Percentiles rank a stretch among this genome's conserved stretches.
These are phyloP conservation scores for human DNA, from an alignment of 2,113 vertebrate genomes.

Conservation along the genomic window DNA sequence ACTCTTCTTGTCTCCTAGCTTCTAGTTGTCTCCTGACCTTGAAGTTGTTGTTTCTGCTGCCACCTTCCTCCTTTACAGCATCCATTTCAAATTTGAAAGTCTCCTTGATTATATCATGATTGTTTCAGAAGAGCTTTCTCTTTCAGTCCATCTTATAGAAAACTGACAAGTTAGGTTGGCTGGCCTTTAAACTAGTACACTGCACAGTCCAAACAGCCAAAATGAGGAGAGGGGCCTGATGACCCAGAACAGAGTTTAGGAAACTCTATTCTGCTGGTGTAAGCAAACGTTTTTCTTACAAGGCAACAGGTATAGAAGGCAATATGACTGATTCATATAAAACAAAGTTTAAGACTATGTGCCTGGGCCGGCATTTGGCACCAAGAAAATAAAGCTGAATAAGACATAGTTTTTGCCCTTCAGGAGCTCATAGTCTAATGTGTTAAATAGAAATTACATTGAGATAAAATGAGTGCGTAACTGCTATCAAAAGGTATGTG, in stretches of 20 bases:
- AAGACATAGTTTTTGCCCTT: neutral
- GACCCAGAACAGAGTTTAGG: neutral
- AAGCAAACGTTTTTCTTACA: neutral
- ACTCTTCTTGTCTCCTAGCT: neutral
- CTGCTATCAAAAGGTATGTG: neutral
- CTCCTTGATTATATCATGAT: neutral
- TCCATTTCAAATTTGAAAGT: neutral
- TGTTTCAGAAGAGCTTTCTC: neutral
- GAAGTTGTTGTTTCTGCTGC: neutral
- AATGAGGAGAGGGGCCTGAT: neutral
- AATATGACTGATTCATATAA: neutral
- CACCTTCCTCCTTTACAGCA: neutral
- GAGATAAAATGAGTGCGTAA: neutral
- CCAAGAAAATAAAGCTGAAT: neutral
- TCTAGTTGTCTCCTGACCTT: neutral
- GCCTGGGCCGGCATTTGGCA: neutral
- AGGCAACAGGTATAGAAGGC: neutral
- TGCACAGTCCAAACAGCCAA: neutral
- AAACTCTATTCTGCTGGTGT: neutral
- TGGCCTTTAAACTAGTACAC: neutral
- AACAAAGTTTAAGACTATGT: neutral
- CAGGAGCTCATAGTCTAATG: neutral
- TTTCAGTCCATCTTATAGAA: neutral
- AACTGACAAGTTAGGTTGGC: neutral
- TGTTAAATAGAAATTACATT: constrained; percentile 1